phyloP scores from a whole-genome alignment of 2,888 invertebrate species.

The Lasioglossum oenotherae region DNA sequence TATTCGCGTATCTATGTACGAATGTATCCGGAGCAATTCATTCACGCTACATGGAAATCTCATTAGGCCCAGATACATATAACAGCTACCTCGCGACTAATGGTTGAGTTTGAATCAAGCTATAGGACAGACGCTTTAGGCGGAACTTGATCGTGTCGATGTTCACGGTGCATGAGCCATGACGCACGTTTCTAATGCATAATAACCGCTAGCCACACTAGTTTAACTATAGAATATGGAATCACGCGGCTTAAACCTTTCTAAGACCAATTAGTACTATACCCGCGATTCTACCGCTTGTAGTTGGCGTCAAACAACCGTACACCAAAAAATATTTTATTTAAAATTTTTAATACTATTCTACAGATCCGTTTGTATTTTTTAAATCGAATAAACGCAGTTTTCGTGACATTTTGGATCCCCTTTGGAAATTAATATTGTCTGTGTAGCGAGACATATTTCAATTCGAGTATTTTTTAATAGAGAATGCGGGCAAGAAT shows the following conservation, averaged over 20 bases:
- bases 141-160: constrained; percentile 73
- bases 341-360: neutral
- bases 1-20: constrained; percentile 29
- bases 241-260: constrained; percentile 25
- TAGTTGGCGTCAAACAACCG: neutral
- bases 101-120: constrained; percentile 70
- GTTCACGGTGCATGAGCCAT: constrained; percentile 67
- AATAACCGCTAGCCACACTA: constrained; percentile 59
- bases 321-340: neutral
- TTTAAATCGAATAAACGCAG: neutral
- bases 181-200: constrained; percentile 69
- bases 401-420: neutral
- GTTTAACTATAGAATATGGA: constrained; percentile 16
- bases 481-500: too few species aligned
- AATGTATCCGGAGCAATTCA: constrained; percentile 71
- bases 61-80: constrained; percentile 74
- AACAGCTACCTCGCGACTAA: constrained; percentile 66
- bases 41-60: constrained; percentile 75
- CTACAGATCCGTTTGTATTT: neutral
- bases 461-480: neutral
- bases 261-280: constrained; percentile 12
- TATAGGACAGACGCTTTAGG: constrained; percentile 69
- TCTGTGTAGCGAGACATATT: neutral
- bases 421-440: neutral
- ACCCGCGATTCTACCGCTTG: neutral